Evolutionary conservation across 2,113 vertebrate species (phyloP), one percentile per base, ranked within the genome.

Genomic region (Dasypus novemcinctus): DNA sequence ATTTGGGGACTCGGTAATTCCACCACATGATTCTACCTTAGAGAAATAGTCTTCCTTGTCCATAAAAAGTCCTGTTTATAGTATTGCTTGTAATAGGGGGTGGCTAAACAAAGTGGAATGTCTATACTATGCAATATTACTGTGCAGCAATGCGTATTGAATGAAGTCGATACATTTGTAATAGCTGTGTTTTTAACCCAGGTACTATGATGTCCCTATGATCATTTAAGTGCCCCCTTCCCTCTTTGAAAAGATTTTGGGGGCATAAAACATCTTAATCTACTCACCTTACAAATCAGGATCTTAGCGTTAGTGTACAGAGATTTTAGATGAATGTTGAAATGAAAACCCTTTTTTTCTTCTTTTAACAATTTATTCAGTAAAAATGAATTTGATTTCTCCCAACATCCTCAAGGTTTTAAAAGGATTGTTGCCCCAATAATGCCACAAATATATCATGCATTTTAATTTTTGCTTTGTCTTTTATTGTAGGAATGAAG

Each of bases 401-500:
- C 25, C 13, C 4, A 54, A 8, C 4, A 33, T 71, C 43, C 68
- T 81, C 61, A 15, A 68, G 41, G 23, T 54, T 86, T 81, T 66
- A 61, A 61, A 78, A 95, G 10, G 46, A 36, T 59, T 29, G 6
- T 59, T 85, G 57, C 27, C 49, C 41, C 6, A 14, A 43, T 38
- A 72, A 95, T 84, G 46, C 52, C 33, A 85, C 17, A 68, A 13
- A 38, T 1, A 0, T 33, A 57, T 13, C 66, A 54, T 41, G 18
- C 10, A 14, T 78, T 78, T 92, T 95, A 59, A 90, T 87, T 31
- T 54, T 84, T 23, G 71, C 92, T 87, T 88, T 89, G 20, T 96
- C 41, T 86, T 97, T 85, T 97, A 17, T 97, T 69, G 93, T 97
- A 99, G 99, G 93, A 99, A 99, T 69, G 99, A 99, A 98, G 99